A percentile compares a stretch with the other conserved stretches of the same genome.
Conservation (phyloP, 2,797 vertebrate species). For the Cossypha heuglini region DNA sequence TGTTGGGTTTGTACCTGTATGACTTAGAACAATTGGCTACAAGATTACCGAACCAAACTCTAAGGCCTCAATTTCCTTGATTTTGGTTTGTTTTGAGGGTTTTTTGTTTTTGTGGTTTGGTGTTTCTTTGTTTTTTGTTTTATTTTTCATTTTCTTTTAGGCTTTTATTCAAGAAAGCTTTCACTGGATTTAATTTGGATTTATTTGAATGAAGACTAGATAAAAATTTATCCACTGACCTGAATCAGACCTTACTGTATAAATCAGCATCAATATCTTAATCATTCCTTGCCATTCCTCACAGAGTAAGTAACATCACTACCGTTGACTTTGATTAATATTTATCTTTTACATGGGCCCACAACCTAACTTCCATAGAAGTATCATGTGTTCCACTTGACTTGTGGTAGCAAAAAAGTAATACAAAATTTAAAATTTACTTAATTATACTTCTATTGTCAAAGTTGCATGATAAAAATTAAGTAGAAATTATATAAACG, state of each 20-base stretch:
- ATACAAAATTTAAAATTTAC: neutral
- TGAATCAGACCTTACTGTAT: neutral
- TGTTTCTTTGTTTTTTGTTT: too few relatives aligned
- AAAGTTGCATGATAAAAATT: neutral
- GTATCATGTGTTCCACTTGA: neutral
- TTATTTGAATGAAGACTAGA: neutral
- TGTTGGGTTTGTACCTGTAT: neutral
- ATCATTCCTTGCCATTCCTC: neutral
- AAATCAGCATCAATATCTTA: neutral
- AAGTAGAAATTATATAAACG: neutral
- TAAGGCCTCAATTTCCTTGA: neutral
- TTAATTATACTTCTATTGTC: neutral
- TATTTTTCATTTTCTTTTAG: neutral
- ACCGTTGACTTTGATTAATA: neutral
- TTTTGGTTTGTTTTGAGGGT: neutral
- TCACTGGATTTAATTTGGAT: neutral
- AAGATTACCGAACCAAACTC: neutral
- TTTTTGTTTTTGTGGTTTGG: too few relatives aligned
- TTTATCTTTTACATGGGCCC: neutral
- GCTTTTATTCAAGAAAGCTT: neutral
- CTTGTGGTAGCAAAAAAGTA: neutral
- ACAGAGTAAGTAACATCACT: neutral
- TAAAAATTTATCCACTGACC: neutral
- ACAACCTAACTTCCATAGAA: neutral
- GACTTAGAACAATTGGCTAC: neutral